Conservation (phyloP, 2,888 invertebrate genomes). For the Herminia tarsipennalis region DNA sequence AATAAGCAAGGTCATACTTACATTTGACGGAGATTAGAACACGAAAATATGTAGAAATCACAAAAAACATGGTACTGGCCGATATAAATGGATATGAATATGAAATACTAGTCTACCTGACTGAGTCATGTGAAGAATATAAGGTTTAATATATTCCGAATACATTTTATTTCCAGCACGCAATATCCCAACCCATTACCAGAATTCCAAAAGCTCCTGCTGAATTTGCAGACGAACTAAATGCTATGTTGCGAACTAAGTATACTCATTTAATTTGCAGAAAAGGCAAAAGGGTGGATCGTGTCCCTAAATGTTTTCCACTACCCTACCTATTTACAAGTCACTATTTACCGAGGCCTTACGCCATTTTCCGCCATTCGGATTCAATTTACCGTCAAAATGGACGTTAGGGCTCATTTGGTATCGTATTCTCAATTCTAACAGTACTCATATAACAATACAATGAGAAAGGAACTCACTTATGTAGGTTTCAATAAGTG, state of each 20-base stretch:
- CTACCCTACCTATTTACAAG: slow-evolving; percentile 76
- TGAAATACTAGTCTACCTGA: no score
- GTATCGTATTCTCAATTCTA: slow-evolving; percentile 56
- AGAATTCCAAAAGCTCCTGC: slow-evolving; percentile 17
- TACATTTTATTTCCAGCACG: slow-evolving; percentile 4
- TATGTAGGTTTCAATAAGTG: no score
- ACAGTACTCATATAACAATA: slow-evolving; percentile 26
- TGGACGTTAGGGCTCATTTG: slow-evolving; percentile 72
- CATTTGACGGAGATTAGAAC: no score
- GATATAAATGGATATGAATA: no score
- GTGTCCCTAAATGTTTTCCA: slow-evolving; percentile 62
- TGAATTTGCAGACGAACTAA: slow-evolving; percentile 19
- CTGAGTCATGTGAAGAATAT: not conserved
- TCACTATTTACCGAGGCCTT: slow-evolving; percentile 69
- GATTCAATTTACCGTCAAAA: slow-evolving; percentile 81
- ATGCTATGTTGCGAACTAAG: slow-evolving; percentile 45
- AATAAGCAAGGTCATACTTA: no score
- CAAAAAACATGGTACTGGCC: no score
- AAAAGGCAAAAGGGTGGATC: slow-evolving; percentile 75
- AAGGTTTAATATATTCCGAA: no score
- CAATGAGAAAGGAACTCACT: no score
- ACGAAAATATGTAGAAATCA: no score
- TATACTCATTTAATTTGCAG: slow-evolving; percentile 75
- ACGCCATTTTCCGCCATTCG: slow-evolving; percentile 65
- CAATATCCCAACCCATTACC: slow-evolving; percentile 8